Evolutionary conservation across 2,113 vertebrate genomes (phyloP).

Genomic region (Miniopterus natalensis): DNA sequence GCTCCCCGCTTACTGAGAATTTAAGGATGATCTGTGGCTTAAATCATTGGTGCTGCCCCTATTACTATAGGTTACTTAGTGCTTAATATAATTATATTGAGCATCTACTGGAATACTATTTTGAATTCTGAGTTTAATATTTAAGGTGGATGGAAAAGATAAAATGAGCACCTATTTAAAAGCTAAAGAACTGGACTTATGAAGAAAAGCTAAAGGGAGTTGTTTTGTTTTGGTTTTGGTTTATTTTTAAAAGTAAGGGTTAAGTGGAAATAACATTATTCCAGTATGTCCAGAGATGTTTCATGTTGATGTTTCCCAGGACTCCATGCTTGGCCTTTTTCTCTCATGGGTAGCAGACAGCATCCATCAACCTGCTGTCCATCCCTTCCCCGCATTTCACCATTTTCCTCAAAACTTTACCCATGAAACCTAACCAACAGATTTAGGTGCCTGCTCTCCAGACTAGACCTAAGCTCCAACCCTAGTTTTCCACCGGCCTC

Average conservation of each 20-base stretch:
- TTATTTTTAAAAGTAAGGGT: slow-evolving; percentile 37
- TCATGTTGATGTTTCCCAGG: not conserved
- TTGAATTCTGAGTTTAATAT: slow-evolving; percentile 64
- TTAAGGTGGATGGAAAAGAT: slow-evolving; percentile 33
- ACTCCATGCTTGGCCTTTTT: not conserved
- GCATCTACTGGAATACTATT: slow-evolving; percentile 43
- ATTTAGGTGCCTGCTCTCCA: not conserved
- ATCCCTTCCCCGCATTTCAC: not conserved
- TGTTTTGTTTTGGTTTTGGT: not conserved
- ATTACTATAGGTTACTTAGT: slow-evolving; percentile 7
- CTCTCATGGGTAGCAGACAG: not conserved
- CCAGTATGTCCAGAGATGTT: not conserved
- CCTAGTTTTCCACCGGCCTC: slow-evolving; percentile 25
- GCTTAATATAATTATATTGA: slow-evolving; percentile 32
- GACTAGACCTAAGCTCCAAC: not conserved
- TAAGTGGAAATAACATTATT: not conserved
- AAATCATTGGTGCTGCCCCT: slow-evolving; percentile 16
- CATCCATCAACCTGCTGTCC: not conserved
- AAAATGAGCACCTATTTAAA: slow-evolving; percentile 30
- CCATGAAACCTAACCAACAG: slow-evolving; percentile 17
- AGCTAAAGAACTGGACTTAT: not conserved
- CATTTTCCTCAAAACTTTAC: not conserved
- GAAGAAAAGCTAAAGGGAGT: not conserved
- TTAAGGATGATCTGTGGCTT: slow-evolving; percentile 47
- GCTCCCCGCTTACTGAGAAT: not conserved